Conservation (phyloP, 2,888 invertebrate species). For the Liposcelis brunnea region DNA sequence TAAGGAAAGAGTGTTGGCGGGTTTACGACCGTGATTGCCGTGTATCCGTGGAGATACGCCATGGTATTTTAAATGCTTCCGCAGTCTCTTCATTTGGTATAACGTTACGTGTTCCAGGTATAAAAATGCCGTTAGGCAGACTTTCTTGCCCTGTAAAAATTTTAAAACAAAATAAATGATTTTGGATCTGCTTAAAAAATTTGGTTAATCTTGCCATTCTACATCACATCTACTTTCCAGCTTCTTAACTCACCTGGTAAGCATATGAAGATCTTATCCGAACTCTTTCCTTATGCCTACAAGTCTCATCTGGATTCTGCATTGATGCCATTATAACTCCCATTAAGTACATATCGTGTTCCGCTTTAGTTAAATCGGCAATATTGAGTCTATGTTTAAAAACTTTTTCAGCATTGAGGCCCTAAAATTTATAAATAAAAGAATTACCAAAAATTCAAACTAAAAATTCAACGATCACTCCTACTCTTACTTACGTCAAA, state of each 20-base stretch:
- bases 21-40: slow-evolving; percentile 63
- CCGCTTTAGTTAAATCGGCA: slow-evolving; percentile 60
- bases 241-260: slow-evolving; percentile 56
- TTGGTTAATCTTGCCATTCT: too few relatives aligned
- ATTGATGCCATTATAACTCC: slow-evolving; percentile 69
- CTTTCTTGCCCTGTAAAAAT: slow-evolving; percentile 44
- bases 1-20: slow-evolving; percentile 60
- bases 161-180: not conserved
- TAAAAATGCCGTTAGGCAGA: slow-evolving; percentile 59
- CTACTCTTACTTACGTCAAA: slow-evolving; percentile 28
- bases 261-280: slow-evolving; percentile 57
- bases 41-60: slow-evolving; percentile 62
- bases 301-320: slow-evolving; percentile 50
- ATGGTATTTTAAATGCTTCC: slow-evolving; percentile 62
- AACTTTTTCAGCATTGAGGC: slow-evolving; percentile 54
- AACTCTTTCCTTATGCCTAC: slow-evolving; percentile 52
- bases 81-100: slow-evolving; percentile 57
- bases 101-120: slow-evolving; percentile 65
- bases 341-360: slow-evolving; percentile 73
- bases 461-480: too few relatives aligned
- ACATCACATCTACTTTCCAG: not conserved
- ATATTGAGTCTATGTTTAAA: slow-evolving; percentile 60
- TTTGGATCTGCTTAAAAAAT: slow-evolving; percentile 1
- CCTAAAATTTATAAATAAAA: slow-evolving; percentile 22
- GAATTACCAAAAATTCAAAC: too few relatives aligned